phyloP scores from a whole-genome alignment of 1,140 invertebrate species.

The Brachionus paranguensis region DNA sequence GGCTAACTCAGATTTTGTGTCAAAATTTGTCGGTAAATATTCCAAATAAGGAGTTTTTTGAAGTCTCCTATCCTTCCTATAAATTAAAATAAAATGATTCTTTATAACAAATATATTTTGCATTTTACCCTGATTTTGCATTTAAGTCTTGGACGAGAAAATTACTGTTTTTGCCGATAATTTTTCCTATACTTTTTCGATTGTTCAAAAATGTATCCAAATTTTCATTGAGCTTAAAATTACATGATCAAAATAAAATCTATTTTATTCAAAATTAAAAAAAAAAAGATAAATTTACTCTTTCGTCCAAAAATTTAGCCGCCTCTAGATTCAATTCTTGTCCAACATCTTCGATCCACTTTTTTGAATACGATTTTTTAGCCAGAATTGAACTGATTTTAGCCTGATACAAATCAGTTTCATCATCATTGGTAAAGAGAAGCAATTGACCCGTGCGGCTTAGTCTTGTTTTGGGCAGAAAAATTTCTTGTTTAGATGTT shows the following conservation, averaged over 20 bases:
- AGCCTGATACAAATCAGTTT: neutral
- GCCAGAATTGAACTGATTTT: neutral
- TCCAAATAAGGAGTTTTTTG: conserved; percentile 15
- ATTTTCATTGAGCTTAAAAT: neutral
- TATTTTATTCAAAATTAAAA: neutral
- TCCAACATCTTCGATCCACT: neutral
- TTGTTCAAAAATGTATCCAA: neutral
- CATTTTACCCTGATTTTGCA: neutral
- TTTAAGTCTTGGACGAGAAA: conserved; percentile 5
- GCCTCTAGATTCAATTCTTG: neutral
- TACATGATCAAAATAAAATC: neutral
- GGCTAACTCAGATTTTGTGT: neutral
- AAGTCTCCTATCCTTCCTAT: neutral
- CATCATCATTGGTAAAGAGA: neutral
- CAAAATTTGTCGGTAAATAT: conserved; percentile 24
- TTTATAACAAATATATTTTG: neutral
- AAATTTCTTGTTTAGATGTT: conserved; percentile 18
- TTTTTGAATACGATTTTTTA: conserved; percentile 18
- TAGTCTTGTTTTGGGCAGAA: neutral
- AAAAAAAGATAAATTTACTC: neutral
- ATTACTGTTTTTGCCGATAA: neutral
- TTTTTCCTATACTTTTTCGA: neutral
- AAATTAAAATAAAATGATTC: neutral
- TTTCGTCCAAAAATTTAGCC: conserved; percentile 17
- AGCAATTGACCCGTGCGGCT: neutral